phyloP scores from a whole-genome alignment of 2,113 vertebrate species.

The Hydrolagus affinis region DNA sequence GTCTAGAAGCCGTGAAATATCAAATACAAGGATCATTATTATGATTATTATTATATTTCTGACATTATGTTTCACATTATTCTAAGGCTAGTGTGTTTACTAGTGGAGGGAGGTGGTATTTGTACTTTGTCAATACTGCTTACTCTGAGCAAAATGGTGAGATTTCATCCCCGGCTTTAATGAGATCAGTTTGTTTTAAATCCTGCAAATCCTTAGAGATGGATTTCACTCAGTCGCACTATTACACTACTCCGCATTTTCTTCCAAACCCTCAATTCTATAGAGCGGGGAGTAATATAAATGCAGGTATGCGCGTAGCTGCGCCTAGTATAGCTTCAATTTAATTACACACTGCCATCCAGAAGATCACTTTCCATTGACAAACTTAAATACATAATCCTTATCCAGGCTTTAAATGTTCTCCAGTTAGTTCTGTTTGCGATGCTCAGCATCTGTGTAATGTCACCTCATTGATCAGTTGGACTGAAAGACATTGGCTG shows the following conservation, averaged over 20 bases:
- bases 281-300: not conserved
- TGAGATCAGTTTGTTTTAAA: too few species aligned
- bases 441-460: not conserved
- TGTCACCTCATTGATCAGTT: not conserved
- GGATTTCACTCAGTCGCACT: not conserved
- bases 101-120: too few species aligned
- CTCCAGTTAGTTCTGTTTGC: not conserved
- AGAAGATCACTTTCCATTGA: slow-evolving; percentile 1
- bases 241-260: not conserved
- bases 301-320: not conserved
- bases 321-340: not conserved
- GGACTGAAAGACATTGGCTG: not conserved
- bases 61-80: too few species aligned
- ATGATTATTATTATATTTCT: too few species aligned
- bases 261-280: not conserved
- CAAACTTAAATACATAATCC: not conserved
- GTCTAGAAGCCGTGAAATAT: too few species aligned
- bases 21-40: too few species aligned
- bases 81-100: too few species aligned
- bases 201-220: too few species aligned
- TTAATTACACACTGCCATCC: not conserved
- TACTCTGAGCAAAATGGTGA: too few species aligned
- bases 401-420: not conserved
- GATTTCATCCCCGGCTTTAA: too few species aligned
- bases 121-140: too few species aligned